Evolutionary conservation across 2,888 invertebrate species (phyloP).

Genomic region (Amblyjoppa fuscipennis): DNA sequence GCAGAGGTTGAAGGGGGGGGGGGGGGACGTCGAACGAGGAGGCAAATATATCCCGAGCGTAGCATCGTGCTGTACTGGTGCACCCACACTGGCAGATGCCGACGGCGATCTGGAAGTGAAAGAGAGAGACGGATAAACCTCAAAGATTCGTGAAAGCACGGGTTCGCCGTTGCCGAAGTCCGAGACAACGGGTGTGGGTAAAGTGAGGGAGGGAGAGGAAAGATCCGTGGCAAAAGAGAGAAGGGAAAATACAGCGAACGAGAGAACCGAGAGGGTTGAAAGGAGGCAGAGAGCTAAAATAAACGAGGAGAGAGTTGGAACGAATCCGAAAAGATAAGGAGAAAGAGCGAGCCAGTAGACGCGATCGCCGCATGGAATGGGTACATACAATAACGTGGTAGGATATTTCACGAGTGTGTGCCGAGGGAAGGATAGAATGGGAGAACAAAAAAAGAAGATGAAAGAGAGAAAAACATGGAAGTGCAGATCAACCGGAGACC

Average conservation of each 20-base stretch:
- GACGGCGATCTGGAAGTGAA: conserved; percentile 47
- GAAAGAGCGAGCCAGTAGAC: conserved; percentile 57
- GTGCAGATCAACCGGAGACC: conserved; percentile 41
- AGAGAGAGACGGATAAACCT: conserved; percentile 52
- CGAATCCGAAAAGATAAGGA: conserved; percentile 65
- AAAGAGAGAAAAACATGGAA: conserved; percentile 49
- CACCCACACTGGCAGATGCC: conserved; percentile 62
- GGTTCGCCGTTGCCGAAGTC: conserved; percentile 48
- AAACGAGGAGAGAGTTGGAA: conserved; percentile 53
- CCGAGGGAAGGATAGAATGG: conserved; percentile 38
- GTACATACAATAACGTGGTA: conserved; percentile 66
- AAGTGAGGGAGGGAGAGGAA: conserved; percentile 25
- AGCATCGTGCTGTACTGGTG: conserved; percentile 57
- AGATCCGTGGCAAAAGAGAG: background rate
- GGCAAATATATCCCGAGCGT: conserved; percentile 65
- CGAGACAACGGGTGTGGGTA: conserved; percentile 50
- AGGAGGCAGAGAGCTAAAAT: conserved; percentile 35
- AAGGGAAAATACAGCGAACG: conserved; percentile 41
- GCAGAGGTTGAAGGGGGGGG: conserved; percentile 31
- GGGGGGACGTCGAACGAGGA: conserved; percentile 54
- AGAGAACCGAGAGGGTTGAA: conserved; percentile 34
- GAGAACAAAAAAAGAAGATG: conserved; percentile 35
- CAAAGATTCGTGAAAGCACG: conserved; percentile 63
- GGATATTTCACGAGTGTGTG: conserved; percentile 60
- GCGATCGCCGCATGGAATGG: conserved; percentile 57